These are phyloP conservation scores for Candidula unifasciata DNA, from an alignment of 2,888 invertebrate species.

Conservation along the genomic window DNA sequence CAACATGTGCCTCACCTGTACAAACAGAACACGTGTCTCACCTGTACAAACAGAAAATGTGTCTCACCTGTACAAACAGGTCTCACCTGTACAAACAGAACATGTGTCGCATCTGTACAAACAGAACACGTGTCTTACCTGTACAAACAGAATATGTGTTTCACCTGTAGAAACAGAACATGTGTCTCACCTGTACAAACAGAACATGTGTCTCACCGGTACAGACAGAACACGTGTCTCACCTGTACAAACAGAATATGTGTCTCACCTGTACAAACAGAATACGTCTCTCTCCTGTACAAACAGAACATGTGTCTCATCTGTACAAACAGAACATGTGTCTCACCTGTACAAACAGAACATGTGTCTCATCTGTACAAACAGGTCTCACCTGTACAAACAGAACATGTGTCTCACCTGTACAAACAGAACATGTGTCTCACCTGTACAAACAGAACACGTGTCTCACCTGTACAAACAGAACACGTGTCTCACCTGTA, in stretches of 20 bases:
- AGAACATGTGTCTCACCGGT: background rate
- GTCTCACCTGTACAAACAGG: background rate
- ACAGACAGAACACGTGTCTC: background rate
- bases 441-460: background rate
- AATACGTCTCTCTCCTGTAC: conserved; percentile 56
- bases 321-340: background rate
- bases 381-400: too few relatives aligned
- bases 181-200: too few relatives aligned
- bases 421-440: background rate
- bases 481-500: conserved; percentile 51
- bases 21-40: background rate
- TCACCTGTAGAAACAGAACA: too few relatives aligned
- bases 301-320: conserved; percentile 64
- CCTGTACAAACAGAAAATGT: background rate
- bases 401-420: too few relatives aligned
- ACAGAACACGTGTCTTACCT: background rate
- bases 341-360: too few relatives aligned
- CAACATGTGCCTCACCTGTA: background rate
- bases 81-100: background rate
- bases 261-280: background rate
- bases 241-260: background rate
- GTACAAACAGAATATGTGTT: background rate
- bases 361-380: too few relatives aligned
- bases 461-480: background rate
- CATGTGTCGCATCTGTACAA: background rate